A percentile compares a stretch with the other conserved stretches of the same genome.
Evolutionary conservation across 2,797 vertebrate genomes (phyloP).

Genomic region (Mastacembelus armatus): DNA sequence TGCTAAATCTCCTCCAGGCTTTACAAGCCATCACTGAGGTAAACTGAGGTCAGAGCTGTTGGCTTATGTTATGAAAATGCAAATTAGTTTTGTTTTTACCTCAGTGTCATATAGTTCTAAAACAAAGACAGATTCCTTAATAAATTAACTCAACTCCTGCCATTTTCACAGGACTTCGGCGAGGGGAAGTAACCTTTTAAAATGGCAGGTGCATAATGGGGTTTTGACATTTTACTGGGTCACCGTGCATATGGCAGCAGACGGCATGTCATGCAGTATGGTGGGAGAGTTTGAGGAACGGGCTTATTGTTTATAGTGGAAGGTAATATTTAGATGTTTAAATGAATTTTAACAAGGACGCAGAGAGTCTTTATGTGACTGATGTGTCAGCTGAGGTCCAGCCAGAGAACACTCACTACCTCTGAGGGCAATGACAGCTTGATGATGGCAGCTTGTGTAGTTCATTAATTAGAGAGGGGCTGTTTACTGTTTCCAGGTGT

Average conservation of each 20-base stretch:
- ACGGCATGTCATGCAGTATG: too few species aligned
- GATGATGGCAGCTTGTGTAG: conserved; percentile 35
- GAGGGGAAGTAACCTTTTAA: conserved; percentile 45
- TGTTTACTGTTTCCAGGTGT: conserved; percentile 25
- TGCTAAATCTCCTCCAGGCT: conserved; percentile 13
- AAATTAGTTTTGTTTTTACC: neutral
- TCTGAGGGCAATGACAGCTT: conserved; percentile 16
- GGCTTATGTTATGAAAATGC: neutral
- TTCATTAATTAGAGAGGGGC: conserved; percentile 31
- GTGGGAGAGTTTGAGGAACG: neutral
- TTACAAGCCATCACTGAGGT: neutral
- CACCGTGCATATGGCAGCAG: neutral
- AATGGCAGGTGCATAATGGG: conserved; percentile 44
- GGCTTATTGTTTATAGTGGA: neutral
- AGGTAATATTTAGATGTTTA: neutral
- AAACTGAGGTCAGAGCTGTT: conserved; percentile 15
- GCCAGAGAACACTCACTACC: neutral
- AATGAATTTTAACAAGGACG: conserved; percentile 1
- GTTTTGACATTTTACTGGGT: conserved; percentile 46
- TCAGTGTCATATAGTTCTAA: neutral
- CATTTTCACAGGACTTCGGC: conserved; percentile 30
- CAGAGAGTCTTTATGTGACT: neutral
- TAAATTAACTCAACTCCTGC: conserved; percentile 15
- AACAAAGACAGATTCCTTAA: neutral
- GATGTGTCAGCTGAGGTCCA: neutral